Evolutionary conservation across 2,888 invertebrate species (phyloP), one percentile per base, ranked within the genome.

Genomic region (Trypoxylon attenuatum): DNA sequence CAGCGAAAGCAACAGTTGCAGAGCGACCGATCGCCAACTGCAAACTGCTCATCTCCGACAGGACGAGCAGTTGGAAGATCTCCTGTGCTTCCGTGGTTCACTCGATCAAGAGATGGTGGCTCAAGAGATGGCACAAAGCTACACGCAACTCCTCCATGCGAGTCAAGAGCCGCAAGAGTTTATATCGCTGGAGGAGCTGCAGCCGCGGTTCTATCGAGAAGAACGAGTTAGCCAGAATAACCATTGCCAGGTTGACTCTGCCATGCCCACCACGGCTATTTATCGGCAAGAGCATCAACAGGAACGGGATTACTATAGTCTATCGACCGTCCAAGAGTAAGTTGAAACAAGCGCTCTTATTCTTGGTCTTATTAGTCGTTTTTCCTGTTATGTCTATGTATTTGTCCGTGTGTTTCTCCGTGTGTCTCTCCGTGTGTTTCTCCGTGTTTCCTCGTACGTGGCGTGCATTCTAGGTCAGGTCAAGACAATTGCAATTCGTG

Each of bases 121-220:
- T 56, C 84, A 84, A 67, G 83, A 81, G 58, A 84, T 85, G 82
- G 79, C 83, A 33, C 82, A 83, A 73, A 77, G 82, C 69, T 84
- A 83, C 63, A 78, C 82, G 25, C 82, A 83, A 73, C 81, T 84
- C 67, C 77, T 84, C 47, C 82, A 82, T 41, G 68, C 83, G 42
- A 51, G 72, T 42, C 83, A 84, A 49, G 81, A 85, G 42, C 70
- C 82, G n/a, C 83, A 79, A 55, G 84, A 86, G 41, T 81, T 82
- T 52, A 77, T 84, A 27, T 79, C 82, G 5, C 64, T 85, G 57
- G 85, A 85, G 38, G 84, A 84, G 51, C 71, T 85, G 2, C 76
- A 80, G 2, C 81, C 84, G 19, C 72, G 78, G 2, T 46, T 79
- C 13, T 79, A 65, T 39, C 78, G 74, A 23, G 60, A 76, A 8